Conservation (phyloP, 2,888 invertebrate species). For the Allophyes oxyacanthae region DNA sequence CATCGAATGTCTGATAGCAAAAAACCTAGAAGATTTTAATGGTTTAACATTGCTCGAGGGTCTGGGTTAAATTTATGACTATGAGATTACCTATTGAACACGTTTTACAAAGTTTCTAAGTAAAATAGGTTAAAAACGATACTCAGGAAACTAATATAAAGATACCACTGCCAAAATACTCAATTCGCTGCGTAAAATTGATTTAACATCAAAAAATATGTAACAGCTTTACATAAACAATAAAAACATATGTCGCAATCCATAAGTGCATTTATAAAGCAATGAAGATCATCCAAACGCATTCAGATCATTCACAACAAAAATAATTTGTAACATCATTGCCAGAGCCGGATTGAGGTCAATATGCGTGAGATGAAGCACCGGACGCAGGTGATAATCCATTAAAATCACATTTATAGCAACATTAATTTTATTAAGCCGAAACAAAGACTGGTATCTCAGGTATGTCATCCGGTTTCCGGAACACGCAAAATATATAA, state of each 20-base stretch:
- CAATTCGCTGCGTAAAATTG: too few species aligned
- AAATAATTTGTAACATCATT: conserved; percentile 20
- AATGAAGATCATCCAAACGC: conserved; percentile 22
- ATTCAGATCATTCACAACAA: conserved; percentile 16
- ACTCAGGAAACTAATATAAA: too few species aligned
- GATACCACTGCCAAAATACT: too few species aligned
- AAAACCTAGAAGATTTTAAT: too few species aligned
- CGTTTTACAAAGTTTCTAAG: too few species aligned
- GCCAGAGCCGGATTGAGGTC: conserved; percentile 32
- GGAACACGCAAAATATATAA: conserved; percentile 39
- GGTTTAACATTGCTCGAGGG: too few species aligned
- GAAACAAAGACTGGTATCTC: conserved; percentile 38
- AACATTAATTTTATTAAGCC: conserved; percentile 24
- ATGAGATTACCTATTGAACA: too few species aligned
- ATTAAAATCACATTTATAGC: conserved; percentile 45
- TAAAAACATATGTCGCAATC: conserved; percentile 12
- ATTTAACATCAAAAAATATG: too few species aligned
- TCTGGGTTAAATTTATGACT: too few species aligned
- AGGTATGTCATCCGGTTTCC: conserved; percentile 52
- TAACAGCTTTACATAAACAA: background rate
- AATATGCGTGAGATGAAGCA: conserved; percentile 21
- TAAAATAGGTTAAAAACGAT: too few species aligned
- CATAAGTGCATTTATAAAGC: conserved; percentile 8
- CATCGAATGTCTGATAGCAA: too few species aligned
- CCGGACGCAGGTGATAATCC: conserved; percentile 30